Percentiles rank a stretch among this genome's conserved stretches.
Conservation (phyloP, 2,888 invertebrate species). For the Microctonus hyperodae region DNA sequence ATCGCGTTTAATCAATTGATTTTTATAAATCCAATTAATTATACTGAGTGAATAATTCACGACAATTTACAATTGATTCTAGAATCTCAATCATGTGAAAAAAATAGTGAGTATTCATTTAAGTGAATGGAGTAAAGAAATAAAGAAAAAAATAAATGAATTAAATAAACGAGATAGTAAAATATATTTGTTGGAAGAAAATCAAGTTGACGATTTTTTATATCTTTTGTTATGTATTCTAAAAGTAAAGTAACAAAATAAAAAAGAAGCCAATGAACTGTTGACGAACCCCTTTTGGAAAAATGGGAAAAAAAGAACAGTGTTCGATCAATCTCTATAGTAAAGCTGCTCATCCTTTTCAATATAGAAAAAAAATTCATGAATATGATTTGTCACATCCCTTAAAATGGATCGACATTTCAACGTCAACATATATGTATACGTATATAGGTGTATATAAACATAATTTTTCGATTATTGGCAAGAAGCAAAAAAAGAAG, state of each 20-base stretch:
- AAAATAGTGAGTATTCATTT: neutral
- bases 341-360: neutral
- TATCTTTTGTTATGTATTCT: neutral
- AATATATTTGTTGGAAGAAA: neutral
- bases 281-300: neutral
- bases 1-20: neutral
- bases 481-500: neutral
- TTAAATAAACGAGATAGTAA: neutral
- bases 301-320: neutral
- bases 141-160: too few species aligned
- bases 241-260: neutral
- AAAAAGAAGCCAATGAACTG: conserved; percentile 17
- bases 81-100: neutral
- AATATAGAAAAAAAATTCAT: neutral
- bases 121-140: neutral
- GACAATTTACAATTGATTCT: neutral
- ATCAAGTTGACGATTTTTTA: neutral
- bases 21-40: too few species aligned
- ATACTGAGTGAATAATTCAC: neutral
- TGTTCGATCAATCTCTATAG: neutral
- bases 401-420: neutral
- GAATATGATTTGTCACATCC: neutral
- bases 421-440: neutral
- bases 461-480: conserved; percentile 2
- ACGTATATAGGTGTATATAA: neutral